Evolutionary conservation across 2,888 invertebrate species (phyloP).

Genomic region (Platycheirus rosarum): DNA sequence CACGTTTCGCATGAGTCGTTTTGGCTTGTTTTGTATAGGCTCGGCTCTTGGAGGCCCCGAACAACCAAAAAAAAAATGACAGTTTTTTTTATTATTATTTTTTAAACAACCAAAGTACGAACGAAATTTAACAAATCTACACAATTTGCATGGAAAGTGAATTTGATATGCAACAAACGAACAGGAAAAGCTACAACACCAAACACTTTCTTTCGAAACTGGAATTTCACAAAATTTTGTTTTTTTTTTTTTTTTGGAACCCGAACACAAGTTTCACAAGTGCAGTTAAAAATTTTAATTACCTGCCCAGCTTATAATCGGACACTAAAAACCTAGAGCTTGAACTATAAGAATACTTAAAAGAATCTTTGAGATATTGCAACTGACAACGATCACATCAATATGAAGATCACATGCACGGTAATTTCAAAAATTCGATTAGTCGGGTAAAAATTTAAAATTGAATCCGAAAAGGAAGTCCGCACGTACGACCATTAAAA

Average conservation of each 20-base stretch:
- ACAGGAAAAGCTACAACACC: conserved; percentile 64
- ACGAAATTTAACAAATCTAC: conserved; percentile 34
- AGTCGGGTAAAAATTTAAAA: neutral
- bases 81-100: conserved; percentile 34
- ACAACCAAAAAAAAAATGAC: conserved; percentile 43
- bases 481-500: conserved; percentile 53
- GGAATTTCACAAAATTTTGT: conserved; percentile 46
- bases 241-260: neutral
- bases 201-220: conserved; percentile 66
- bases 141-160: conserved; percentile 61
- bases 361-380: neutral
- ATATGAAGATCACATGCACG: neutral
- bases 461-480: conserved; percentile 33
- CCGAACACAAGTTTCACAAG: conserved; percentile 7
- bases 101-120: conserved; percentile 39
- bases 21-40: conserved; percentile 23
- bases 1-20: conserved; percentile 60
- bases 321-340: neutral
- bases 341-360: neutral
- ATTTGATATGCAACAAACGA: conserved; percentile 49
- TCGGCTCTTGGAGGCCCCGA: conserved; percentile 19
- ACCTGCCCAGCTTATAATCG: neutral
- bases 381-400: neutral
- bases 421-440: neutral
- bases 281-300: conserved; percentile 3